Conservation (phyloP, 2,113 vertebrate species). For the Macquaria australasica region DNA sequence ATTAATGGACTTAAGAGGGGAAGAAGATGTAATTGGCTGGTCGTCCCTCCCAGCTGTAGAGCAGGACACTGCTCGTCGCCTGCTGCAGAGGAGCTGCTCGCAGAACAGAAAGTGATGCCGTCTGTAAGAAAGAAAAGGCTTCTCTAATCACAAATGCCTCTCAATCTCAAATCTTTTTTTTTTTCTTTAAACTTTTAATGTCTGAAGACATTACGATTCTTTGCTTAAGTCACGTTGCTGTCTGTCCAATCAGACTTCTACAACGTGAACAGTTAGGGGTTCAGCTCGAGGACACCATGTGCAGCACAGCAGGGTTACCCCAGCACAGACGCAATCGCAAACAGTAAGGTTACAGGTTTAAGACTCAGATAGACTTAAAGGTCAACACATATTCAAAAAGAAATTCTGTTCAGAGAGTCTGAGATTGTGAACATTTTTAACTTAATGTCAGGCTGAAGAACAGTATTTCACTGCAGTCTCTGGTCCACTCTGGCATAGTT, state of each 20-base stretch:
- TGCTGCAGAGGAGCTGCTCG: constrained; percentile 35
- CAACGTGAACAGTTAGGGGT: background rate
- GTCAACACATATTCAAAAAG: background rate
- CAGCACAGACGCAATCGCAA: background rate
- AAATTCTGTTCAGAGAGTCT: background rate
- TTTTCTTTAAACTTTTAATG: constrained; percentile 5
- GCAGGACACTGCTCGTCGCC: constrained; percentile 45
- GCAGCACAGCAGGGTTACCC: background rate
- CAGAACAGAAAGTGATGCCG: constrained; percentile 29
- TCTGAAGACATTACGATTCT: constrained; percentile 17
- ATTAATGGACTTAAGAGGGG: constrained; percentile 87
- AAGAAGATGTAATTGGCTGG: constrained; percentile 86
- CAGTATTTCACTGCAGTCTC: background rate
- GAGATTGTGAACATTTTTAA: background rate
- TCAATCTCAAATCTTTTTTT: background rate
- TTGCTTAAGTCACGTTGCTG: background rate
- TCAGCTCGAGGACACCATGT: background rate
- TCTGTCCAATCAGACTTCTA: background rate
- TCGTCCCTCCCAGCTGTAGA: constrained; percentile 65
- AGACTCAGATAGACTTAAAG: background rate
- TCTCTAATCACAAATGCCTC: constrained; percentile 10
- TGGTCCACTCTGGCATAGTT: background rate
- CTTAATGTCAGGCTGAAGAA: background rate
- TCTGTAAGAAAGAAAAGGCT: constrained; percentile 6
- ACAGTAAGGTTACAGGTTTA: background rate